A percentile compares a stretch with the other conserved stretches of the same genome.
phyloP scores from a whole-genome alignment of 2,113 vertebrate genomes.

The Rattus norvegicus region DNA sequence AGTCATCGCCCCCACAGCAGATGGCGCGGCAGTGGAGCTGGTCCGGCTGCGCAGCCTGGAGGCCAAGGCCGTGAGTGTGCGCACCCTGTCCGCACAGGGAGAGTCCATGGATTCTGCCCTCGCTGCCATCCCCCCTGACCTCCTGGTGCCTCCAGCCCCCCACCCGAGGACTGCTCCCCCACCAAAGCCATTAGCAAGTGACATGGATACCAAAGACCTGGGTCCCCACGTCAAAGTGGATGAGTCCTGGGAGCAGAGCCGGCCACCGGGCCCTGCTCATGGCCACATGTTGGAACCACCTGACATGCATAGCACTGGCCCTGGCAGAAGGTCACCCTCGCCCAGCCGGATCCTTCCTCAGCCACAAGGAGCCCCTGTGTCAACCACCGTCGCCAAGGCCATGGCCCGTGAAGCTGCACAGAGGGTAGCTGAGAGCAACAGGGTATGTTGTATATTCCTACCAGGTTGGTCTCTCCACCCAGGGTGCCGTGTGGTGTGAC shows the following conservation, averaged over 20 bases:
- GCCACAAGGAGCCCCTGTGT: constrained; percentile 94
- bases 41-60: constrained; percentile 92
- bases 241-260: constrained; percentile 93
- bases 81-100: constrained; percentile 95
- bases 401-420: constrained; percentile 98
- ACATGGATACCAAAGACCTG: constrained; percentile 96
- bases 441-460: constrained; percentile 84
- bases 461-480: accelerated
- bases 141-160: constrained; percentile 92
- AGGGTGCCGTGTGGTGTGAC: accelerated
- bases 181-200: constrained; percentile 94
- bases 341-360: constrained; percentile 97
- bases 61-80: constrained; percentile 92
- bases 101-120: constrained; percentile 94
- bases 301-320: constrained; percentile 81
- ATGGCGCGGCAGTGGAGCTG: constrained; percentile 91
- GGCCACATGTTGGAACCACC: constrained; percentile 92
- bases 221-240: constrained; percentile 85
- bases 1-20: constrained; percentile 92
- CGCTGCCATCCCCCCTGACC: constrained; percentile 91
- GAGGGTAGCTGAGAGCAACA: constrained; percentile 91
- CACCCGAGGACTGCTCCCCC: constrained; percentile 88
- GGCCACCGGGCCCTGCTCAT: constrained; percentile 83
- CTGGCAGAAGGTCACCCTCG: constrained; percentile 91
- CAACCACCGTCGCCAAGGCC: constrained; percentile 95